Percentiles rank a stretch among this genome's conserved stretches.
Evolutionary conservation across 2,797 vertebrate species (phyloP).

Genomic region (Vultur gryphus): DNA sequence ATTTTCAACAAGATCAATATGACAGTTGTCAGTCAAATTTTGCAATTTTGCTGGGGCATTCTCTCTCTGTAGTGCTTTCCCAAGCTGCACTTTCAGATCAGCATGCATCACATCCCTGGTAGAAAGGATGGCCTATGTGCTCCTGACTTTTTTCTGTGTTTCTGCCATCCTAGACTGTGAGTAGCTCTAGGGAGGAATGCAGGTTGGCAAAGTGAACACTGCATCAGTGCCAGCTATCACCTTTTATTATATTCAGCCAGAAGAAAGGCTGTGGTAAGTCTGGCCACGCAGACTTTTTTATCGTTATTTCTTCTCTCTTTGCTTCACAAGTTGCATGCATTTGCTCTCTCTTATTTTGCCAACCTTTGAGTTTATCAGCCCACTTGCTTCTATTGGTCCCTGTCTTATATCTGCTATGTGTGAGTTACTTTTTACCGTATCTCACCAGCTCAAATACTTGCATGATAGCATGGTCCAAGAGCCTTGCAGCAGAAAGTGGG

Average conservation of each 20-base stretch:
- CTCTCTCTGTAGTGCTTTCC: background rate
- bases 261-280: background rate
- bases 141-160: background rate
- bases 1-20: background rate
- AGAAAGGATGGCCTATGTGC: background rate
- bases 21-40: background rate
- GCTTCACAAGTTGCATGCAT: background rate
- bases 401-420: background rate
- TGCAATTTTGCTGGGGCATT: background rate
- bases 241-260: background rate
- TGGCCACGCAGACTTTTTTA: background rate
- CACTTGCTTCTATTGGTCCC: background rate
- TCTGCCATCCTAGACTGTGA: background rate
- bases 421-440: background rate
- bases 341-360: background rate
- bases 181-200: background rate
- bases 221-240: background rate
- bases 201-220: background rate
- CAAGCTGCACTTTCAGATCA: background rate
- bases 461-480: background rate
- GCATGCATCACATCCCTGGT: background rate
- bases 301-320: background rate
- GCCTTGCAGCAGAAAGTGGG: background rate
- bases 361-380: background rate
- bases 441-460: background rate